These are phyloP conservation scores for Zeus faber DNA, from an alignment of 2,113 vertebrate genomes.

Conservation along the genomic window DNA sequence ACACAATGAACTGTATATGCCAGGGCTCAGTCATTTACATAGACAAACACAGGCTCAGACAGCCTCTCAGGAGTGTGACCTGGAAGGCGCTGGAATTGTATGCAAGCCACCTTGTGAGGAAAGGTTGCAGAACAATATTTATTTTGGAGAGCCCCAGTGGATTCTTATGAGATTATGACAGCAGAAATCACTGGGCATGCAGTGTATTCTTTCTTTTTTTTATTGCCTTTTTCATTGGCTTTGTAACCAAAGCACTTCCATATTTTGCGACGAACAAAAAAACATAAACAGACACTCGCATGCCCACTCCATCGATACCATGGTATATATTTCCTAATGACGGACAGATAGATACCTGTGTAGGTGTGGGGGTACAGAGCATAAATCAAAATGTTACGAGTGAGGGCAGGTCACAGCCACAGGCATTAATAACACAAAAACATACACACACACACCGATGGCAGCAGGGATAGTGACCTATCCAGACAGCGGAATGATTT, in stretches of 20 bases:
- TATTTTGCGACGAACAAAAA: background rate
- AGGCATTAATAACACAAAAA: conserved; percentile 69
- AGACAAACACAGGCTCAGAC: too few species aligned
- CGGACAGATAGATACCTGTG: background rate
- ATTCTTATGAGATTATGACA: background rate
- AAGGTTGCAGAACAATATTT: too few species aligned
- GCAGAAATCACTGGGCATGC: background rate
- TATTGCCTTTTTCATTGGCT: too few species aligned
- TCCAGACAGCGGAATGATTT: conserved; percentile 57
- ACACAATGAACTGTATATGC: too few species aligned
- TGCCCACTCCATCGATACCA: background rate
- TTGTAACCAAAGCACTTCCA: background rate
- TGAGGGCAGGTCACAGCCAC: conserved; percentile 63
- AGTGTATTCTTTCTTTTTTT: background rate
- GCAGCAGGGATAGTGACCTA: too few species aligned
- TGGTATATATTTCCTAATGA: background rate
- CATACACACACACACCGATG: conserved; percentile 10
- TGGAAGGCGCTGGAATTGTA: too few species aligned
- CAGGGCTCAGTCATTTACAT: too few species aligned
- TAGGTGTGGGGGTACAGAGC: conserved; percentile 26
- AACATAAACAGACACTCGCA: background rate
- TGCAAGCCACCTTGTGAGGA: too few species aligned
- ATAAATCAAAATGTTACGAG: conserved; percentile 70
- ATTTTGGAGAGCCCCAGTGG: too few species aligned
- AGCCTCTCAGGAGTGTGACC: too few species aligned